phyloP scores from a whole-genome alignment of 2,888 invertebrate genomes.

The Idaea biselata region DNA sequence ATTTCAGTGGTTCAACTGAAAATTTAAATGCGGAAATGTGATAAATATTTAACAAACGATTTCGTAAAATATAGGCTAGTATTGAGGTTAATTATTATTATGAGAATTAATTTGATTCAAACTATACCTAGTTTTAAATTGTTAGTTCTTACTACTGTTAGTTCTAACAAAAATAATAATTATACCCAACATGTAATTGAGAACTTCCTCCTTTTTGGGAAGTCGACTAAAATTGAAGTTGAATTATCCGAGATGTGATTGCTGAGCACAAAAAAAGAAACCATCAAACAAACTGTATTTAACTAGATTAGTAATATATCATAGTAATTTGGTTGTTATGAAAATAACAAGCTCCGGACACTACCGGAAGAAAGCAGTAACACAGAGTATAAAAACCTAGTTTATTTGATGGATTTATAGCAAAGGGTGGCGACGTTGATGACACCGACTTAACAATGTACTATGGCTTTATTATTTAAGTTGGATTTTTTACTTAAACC shows the following conservation, averaged over 20 bases:
- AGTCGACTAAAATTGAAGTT: not conserved
- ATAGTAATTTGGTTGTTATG: not conserved
- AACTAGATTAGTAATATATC: not conserved
- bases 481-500: not conserved
- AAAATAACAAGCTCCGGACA: conserved; percentile 7
- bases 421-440: conserved; percentile 34
- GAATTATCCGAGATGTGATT: not conserved
- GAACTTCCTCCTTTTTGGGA: not conserved
- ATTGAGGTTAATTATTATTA: not conserved
- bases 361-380: conserved; percentile 36
- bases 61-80: not conserved
- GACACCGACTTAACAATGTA: conserved; percentile 36
- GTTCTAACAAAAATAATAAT: not conserved
- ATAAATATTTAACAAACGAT: conserved; percentile 16
- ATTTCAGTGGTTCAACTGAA: conserved; percentile 6
- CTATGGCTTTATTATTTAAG: conserved; percentile 24
- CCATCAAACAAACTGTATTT: not conserved
- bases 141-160: not conserved
- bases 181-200: not conserved
- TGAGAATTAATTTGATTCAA: not conserved
- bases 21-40: conserved; percentile 12
- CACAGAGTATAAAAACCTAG: conserved; percentile 42
- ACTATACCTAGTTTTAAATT: no score
- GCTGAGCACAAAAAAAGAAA: not conserved
- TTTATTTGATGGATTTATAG: conserved; percentile 55